phyloP scores from a whole-genome alignment of 2,888 invertebrate genomes.

The Micoletzkya japonica region DNA sequence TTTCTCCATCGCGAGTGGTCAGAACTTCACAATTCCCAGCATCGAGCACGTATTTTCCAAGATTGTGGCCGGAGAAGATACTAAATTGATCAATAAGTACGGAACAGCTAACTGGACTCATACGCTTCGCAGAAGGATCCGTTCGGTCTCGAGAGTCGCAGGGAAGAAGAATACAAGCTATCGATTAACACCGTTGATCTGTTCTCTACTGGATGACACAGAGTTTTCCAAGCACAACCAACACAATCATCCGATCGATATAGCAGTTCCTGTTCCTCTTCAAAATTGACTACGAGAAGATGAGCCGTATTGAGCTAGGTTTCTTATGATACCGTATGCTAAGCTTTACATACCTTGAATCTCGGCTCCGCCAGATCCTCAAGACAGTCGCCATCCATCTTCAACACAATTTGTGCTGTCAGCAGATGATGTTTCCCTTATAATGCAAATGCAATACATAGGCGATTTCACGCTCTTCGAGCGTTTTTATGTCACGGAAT shows the following conservation, averaged over 20 bases:
- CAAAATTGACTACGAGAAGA: not conserved
- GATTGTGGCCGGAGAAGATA: not conserved
- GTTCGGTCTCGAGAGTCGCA: not conserved
- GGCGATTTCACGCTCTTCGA: too few relatives aligned
- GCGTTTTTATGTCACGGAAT: too few relatives aligned
- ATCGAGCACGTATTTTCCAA: not conserved
- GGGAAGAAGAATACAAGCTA: not conserved
- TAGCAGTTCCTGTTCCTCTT: not conserved
- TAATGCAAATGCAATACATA: too few relatives aligned
- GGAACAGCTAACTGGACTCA: too few relatives aligned
- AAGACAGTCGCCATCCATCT: too few relatives aligned
- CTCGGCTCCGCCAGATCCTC: too few relatives aligned
- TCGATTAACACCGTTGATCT: not conserved
- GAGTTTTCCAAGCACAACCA: not conserved
- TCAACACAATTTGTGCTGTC: too few relatives aligned
- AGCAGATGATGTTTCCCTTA: too few relatives aligned
- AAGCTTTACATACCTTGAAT: too few relatives aligned
- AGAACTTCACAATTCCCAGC: not conserved
- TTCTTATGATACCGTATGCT: too few relatives aligned
- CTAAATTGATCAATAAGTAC: too few relatives aligned
- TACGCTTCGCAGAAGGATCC: too few relatives aligned
- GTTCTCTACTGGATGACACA: not conserved
- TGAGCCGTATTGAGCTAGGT: constrained; percentile 18
- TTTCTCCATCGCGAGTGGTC: not conserved
- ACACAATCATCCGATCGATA: not conserved